A percentile compares a stretch with the other conserved stretches of the same genome.
phyloP scores from a whole-genome alignment of 2,113 vertebrate genomes.

The Campylorhamphus procurvoides region DNA sequence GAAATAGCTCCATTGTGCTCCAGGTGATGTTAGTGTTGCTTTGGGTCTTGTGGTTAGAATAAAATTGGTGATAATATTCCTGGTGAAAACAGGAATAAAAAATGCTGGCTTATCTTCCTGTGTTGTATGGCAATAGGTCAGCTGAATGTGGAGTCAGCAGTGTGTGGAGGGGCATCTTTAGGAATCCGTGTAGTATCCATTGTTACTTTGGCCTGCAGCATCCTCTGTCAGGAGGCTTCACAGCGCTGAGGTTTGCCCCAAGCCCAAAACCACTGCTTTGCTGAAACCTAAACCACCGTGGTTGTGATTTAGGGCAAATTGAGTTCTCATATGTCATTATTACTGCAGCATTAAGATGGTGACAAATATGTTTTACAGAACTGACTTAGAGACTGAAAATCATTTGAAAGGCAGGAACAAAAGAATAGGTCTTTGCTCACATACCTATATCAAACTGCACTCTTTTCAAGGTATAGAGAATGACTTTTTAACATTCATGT shows the following conservation, averaged over 20 bases:
- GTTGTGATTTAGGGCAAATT: neutral
- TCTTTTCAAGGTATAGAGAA: neutral
- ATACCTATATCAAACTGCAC: neutral
- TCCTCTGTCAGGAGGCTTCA: neutral
- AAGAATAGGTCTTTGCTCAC: neutral
- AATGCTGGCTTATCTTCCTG: neutral
- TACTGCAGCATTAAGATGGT: neutral
- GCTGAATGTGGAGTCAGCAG: neutral
- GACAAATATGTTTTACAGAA: neutral
- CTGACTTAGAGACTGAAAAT: neutral
- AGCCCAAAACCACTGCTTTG: neutral
- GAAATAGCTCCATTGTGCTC: neutral
- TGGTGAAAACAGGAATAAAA: neutral
- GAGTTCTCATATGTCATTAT: neutral
- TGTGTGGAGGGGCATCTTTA: neutral
- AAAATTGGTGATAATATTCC: neutral
- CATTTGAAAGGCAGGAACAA: neutral
- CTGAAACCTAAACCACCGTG: neutral
- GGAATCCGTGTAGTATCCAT: neutral
- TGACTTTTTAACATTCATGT: neutral
- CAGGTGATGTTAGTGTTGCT: neutral
- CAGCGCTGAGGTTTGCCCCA: neutral
- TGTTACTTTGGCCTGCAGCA: fast-evolving
- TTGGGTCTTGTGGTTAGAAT: neutral
- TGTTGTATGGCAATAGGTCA: neutral